Evolutionary conservation across 23 tunicate species (phyloP), one percentile per base, ranked within the genome.

Genomic region (Ciona savignyi): DNA sequence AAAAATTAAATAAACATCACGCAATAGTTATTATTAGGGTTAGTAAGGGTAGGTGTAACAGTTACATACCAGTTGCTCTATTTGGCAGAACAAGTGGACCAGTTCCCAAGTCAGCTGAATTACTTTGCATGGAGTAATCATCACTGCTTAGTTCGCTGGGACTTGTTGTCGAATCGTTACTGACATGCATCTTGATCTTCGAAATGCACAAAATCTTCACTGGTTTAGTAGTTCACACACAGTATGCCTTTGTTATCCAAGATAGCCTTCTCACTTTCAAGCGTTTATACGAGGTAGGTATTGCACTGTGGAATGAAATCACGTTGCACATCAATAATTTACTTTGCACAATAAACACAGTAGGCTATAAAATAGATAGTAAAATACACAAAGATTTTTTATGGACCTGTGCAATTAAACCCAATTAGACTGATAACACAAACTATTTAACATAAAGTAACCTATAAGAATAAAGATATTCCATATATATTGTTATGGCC

Each of bases 281-380:
- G 56, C 67, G 15, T 63, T 63, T 63, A 63, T 63, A 63, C 35
- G 78, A 81, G 85, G 78, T 73, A 73, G 85, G 32, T 72, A 81
- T 81, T 81, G 85, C 85, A 72, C 85, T 81, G 73, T 29, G 25
- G 42, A 70, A 79, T 25, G 23, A 1, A 79, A 61, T 6, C 56
- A 42, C 56, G 9, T 42, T 42, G 56, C 25, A 34, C n/a, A n/a
- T n/a, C n/a, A n/a, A n/a, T n/a, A n/a, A n/a, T n/a, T n/a, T n/a
- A n/a, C 21, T 51, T 15, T 15, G 62, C 21, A 51, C 20, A 19
- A 19, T 51, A 51, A 51, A 15, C 19, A 21, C 62, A 51, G 19
- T 51, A 15, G 20, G n/a, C n/a, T n/a, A n/a, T n/a, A n/a, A n/a
- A n/a, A n/a, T n/a, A n/a, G n/a, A n/a, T n/a, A n/a, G n/a, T n/a